Conservation (phyloP, 2,888 invertebrate species). For the Loripinus fragilis region DNA sequence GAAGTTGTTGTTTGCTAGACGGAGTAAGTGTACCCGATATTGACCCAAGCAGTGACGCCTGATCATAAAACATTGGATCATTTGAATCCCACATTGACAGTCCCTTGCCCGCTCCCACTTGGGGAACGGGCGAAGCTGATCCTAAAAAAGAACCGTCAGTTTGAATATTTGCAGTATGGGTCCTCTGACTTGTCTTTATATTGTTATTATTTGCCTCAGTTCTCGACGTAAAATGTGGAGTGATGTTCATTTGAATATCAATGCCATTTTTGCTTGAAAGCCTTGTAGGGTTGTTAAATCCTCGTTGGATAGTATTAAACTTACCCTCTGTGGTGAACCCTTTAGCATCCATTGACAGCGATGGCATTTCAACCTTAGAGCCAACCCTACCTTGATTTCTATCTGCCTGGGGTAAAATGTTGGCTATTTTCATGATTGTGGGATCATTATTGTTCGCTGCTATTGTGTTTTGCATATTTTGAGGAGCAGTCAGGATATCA, state of each 20-base stretch:
- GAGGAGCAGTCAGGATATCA: neutral
- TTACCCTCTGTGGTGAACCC: neutral
- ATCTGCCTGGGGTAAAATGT: neutral
- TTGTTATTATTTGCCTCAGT: neutral
- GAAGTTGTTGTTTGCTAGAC: neutral
- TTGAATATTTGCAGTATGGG: slow-evolving; percentile 20
- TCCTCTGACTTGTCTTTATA: neutral
- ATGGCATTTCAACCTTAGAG: neutral
- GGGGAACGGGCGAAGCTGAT: slow-evolving; percentile 28
- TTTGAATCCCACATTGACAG: neutral
- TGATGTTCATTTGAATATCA: neutral
- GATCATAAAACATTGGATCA: neutral
- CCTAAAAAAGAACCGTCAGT: slow-evolving; percentile 48
- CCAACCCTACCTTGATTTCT: too few species aligned
- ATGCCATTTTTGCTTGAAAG: slow-evolving; percentile 2
- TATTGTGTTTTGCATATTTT: neutral
- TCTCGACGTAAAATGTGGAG: neutral
- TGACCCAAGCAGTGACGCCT: neutral
- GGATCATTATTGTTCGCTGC: neutral
- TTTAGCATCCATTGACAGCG: neutral
- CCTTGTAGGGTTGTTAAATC: neutral
- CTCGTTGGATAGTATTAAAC: neutral
- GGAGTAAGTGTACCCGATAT: neutral
- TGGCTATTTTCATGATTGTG: neutral
- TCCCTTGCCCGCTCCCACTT: neutral